Evolutionary conservation across 1,140 invertebrate genomes (phyloP), one percentile per base, ranked within the genome.

Genomic region (Belonocnema kinseyi): DNA sequence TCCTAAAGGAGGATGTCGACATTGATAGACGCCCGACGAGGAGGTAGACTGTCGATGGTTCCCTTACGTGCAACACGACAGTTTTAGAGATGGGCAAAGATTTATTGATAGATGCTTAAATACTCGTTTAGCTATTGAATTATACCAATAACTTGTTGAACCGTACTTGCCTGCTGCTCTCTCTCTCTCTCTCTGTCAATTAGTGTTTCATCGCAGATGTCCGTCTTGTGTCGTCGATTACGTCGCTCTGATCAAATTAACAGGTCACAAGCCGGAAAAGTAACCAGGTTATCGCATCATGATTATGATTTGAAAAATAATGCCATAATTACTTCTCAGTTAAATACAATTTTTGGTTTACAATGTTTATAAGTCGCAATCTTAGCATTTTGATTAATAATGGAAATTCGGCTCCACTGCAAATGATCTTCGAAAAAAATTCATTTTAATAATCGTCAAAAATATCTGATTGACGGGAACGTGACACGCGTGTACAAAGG

Each of bases 71-170:
- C 2, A 21, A 21, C 7, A 56, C 16, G 53, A 17, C 7, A 7
- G 6, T 16, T 56, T 56, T 56, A 17, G 54, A 19, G 10, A 16
- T 7, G 19, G n/a, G n/a, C 53, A 19, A 21, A 10, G 17, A 21
- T 56, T 56, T 19, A 56, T 21, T 56, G 54, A 56, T 21, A 56
- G 54, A 19, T 56, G n/a, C 54, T 19, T 56, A 56, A 56, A 56
- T 56, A 19, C 17, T 56, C 17, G 54, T 56, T 56, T 56, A 56
- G 54, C 17, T 2, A 56, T 56, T 56, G 54, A 19, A 19, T 56
- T 56, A 56, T 56, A 56, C 3, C n/a, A 17, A 10, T 19, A 56
- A 11, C 17, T 56, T 56, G 54, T 56, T 56, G 19, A 56, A 56
- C 21, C 54, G 17, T 8, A 5, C 7, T 12, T 8, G 54, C 17